Conservation (phyloP, 2,888 invertebrate species). For the Sisyra nigra region DNA sequence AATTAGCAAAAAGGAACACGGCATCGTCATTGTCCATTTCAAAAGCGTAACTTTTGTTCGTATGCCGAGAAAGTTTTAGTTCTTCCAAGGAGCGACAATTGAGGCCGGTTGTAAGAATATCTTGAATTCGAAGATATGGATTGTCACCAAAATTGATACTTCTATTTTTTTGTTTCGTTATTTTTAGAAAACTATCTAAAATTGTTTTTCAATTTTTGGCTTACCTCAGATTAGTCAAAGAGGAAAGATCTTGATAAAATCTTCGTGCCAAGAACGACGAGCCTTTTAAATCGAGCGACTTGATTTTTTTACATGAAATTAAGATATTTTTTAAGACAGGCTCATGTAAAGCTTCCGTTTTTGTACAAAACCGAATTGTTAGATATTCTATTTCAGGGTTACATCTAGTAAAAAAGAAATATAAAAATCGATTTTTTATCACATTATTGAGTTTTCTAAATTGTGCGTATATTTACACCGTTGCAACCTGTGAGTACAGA, state of each 20-base stretch:
- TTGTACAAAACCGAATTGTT: not conserved
- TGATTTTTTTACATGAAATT: not conserved
- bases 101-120: not conserved
- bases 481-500: too few relatives aligned
- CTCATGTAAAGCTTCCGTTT: not conserved
- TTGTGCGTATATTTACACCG: too few relatives aligned
- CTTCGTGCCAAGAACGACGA: not conserved
- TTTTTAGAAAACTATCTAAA: too few relatives aligned
- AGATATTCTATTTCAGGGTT: not conserved
- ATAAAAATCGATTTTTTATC: too few relatives aligned
- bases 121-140: not conserved
- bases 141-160: slow-evolving; percentile 1
- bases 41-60: not conserved
- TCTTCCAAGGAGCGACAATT: not conserved
- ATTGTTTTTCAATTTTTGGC: too few relatives aligned
- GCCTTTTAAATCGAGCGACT: slow-evolving; percentile 1
- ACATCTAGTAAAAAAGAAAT: not conserved
- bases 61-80: not conserved
- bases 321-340: not conserved
- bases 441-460: too few relatives aligned
- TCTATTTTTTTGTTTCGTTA: too few relatives aligned
- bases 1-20: not conserved
- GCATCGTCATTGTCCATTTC: not conserved
- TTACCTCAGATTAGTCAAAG: not conserved
- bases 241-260: not conserved